A percentile compares a stretch with the other conserved stretches of the same genome.
phyloP scores from a whole-genome alignment of 2,113 vertebrate species.

The Chamaea fasciata region DNA sequence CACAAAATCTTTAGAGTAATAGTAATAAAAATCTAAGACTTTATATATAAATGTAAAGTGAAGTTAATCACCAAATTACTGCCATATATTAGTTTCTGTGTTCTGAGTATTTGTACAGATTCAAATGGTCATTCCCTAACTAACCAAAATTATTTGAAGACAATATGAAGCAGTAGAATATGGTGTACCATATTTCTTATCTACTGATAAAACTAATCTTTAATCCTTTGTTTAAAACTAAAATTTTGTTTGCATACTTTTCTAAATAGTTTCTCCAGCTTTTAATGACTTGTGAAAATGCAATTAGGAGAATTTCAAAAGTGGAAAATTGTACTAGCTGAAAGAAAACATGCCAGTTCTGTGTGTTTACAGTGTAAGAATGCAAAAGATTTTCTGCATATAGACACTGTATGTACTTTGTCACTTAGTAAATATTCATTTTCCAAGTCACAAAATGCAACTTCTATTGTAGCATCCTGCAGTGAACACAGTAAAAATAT shows the following conservation, averaged over 20 bases:
- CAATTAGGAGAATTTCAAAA: neutral
- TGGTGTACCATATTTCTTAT: neutral
- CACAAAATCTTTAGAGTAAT: neutral
- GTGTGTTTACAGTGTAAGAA: neutral
- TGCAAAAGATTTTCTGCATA: neutral
- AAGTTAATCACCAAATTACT: neutral
- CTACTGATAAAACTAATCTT: neutral
- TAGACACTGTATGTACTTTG: neutral
- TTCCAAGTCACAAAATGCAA: neutral
- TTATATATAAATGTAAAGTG: neutral
- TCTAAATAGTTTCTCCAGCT: neutral
- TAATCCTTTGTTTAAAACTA: neutral
- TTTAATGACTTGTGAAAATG: neutral
- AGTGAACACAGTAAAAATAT: neutral
- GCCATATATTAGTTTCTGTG: neutral
- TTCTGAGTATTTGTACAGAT: neutral
- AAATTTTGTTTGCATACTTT: neutral
- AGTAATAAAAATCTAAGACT: neutral
- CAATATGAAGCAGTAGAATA: neutral
- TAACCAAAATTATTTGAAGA: neutral
- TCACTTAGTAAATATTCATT: neutral
- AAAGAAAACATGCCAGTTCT: neutral
- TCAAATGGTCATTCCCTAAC: neutral
- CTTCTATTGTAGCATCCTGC: neutral
- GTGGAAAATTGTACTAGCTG: neutral